Percentiles rank a stretch among this genome's conserved stretches.
phyloP scores from a whole-genome alignment of 2,888 invertebrate species.

The Caenorhabditis sp. region DNA sequence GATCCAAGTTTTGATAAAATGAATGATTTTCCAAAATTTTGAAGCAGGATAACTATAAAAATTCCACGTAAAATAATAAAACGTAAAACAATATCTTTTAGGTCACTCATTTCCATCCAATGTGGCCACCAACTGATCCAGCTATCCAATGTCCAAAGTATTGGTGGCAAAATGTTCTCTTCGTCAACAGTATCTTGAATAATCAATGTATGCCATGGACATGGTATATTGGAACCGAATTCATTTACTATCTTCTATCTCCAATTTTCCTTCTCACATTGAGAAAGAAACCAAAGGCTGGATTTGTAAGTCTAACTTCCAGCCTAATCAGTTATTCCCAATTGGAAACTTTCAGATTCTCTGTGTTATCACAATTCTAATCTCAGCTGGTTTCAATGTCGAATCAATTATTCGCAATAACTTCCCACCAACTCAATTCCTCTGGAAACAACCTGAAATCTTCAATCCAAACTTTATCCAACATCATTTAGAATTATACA shows the following conservation, averaged over 20 bases:
- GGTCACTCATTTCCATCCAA: constrained; percentile 68
- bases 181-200: constrained; percentile 60
- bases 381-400: constrained; percentile 59
- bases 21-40: not conserved
- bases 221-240: constrained; percentile 71
- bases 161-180: constrained; percentile 66
- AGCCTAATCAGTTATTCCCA: too few species aligned
- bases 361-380: constrained; percentile 46
- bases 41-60: too few species aligned
- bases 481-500: constrained; percentile 70
- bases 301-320: constrained; percentile 51
- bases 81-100: not conserved
- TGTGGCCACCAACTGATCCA: constrained; percentile 71
- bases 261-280: constrained; percentile 68
- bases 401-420: constrained; percentile 63
- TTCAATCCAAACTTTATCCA: constrained; percentile 70
- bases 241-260: constrained; percentile 70
- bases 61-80: too few species aligned
- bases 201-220: constrained; percentile 71
- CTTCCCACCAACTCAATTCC: constrained; percentile 69
- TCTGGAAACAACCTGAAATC: constrained; percentile 70
- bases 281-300: constrained; percentile 56
- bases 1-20: constrained; percentile 1
- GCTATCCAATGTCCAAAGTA: constrained; percentile 68
- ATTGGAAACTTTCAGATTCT: constrained; percentile 54